Conservation (phyloP, 2,113 vertebrate species). For the Megaptera novaeangliae region DNA sequence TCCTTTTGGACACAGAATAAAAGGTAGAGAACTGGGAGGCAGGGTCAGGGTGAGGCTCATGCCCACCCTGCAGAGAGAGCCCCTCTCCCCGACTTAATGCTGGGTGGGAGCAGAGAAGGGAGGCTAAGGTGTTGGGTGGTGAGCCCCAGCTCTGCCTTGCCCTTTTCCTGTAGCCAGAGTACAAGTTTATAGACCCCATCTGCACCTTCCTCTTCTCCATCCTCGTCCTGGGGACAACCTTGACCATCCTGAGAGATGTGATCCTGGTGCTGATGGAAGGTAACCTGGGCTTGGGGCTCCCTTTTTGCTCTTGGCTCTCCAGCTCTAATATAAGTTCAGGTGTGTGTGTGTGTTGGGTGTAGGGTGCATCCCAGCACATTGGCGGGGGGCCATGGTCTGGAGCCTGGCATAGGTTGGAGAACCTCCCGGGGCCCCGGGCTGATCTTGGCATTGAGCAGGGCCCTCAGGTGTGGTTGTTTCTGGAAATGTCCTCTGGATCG, state of each 20-base stretch:
- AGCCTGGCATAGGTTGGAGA: not conserved
- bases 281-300: constrained; percentile 57
- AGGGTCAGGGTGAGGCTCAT: not conserved
- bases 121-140: not conserved
- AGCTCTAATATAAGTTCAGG: not conserved
- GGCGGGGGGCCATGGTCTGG: not conserved
- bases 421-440: not conserved
- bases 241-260: constrained; percentile 88
- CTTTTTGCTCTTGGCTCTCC: not conserved
- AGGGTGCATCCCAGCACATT: not conserved
- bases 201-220: constrained; percentile 94
- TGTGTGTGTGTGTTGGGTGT: not conserved
- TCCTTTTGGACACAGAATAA: not conserved
- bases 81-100: not conserved
- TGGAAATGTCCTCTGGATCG: not conserved
- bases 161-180: constrained; percentile 85
- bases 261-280: constrained; percentile 93
- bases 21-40: not conserved
- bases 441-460: not conserved
- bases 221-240: constrained; percentile 88
- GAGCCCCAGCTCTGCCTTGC: not conserved
- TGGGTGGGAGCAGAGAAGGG: not conserved
- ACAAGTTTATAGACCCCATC: constrained; percentile 90
- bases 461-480: not conserved
- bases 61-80: not conserved